Evolutionary conservation across 1,140 invertebrate genomes (phyloP).

Genomic region (Tribolium madens): DNA sequence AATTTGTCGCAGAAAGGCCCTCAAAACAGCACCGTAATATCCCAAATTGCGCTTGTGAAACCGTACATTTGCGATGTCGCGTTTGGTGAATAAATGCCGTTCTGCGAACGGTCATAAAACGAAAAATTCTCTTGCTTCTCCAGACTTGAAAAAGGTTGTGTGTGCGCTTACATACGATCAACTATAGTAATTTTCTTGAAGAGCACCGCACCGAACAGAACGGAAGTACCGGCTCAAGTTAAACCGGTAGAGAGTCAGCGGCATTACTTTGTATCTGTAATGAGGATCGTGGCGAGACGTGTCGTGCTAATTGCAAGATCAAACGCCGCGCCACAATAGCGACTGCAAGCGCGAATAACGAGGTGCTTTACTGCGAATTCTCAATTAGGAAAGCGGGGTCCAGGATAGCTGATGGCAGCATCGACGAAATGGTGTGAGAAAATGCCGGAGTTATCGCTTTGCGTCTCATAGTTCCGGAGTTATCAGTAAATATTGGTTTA

Average conservation of each 20-base stretch:
- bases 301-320: slow-evolving; percentile 58
- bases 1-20: too few relatives aligned
- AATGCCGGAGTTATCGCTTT: too few relatives aligned
- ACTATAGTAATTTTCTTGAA: slow-evolving; percentile 31
- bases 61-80: neutral
- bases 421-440: too few relatives aligned
- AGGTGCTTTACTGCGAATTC: slow-evolving; percentile 37
- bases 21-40: too few relatives aligned
- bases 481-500: too few relatives aligned
- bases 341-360: neutral
- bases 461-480: too few relatives aligned
- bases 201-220: slow-evolving; percentile 38
- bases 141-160: neutral
- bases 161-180: neutral
- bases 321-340: slow-evolving; percentile 51
- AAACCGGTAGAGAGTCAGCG: slow-evolving; percentile 47
- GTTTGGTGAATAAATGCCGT: neutral
- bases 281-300: slow-evolving; percentile 54
- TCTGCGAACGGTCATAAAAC: too few relatives aligned
- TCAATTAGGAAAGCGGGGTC: neutral
- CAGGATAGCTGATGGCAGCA: too few relatives aligned
- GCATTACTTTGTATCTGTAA: slow-evolving; percentile 53
- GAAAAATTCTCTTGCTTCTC: too few relatives aligned
- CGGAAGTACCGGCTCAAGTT: slow-evolving; percentile 46
- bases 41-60: neutral